Evolutionary conservation across 2,113 vertebrate genomes (phyloP), one percentile per base, ranked within the genome.

Genomic region (Paratilapia polleni): DNA sequence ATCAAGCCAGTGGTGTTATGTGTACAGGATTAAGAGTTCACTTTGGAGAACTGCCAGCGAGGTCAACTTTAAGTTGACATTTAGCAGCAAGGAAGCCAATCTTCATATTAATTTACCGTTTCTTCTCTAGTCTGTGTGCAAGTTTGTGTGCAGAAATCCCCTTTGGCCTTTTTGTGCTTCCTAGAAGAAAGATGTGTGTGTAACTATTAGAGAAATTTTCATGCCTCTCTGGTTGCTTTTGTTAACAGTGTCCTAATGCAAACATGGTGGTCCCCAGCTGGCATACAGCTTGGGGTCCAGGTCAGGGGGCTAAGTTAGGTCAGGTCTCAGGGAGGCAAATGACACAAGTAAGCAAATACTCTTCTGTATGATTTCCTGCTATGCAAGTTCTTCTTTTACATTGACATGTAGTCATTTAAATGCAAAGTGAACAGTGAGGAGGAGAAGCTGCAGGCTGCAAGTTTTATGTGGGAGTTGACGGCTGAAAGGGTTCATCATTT

Each of bases 401-500:
- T 7, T 58, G 68, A 92, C 83, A 87, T 57, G 4, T 2, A 60
- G 76, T 82, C 34, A 85, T 89, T 88, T 82, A 77, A 84, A 91
- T 84, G 84, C 73, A 88, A 83, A 89, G 61, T 47, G 47, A 82
- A 76, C 10, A 1, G 28, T 36, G 74, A 87, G 81, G 78, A 75
- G 74, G 80, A 87, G 57, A 84, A 59, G 74, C 61, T 75, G 85
- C 64, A 11, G 62, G 86, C 64, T 79, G 60, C 36, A 47, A 68
- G 47, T 85, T 89, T 85, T 78, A 77, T 70, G 78, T 77, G 74
- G 74, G 85, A 81, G 86, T 31, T 84, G 92, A 94, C 89, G 81
- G 85, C 84, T 91, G 86, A 91, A 73, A 14, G 15, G 83, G 52
- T 81, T 89, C 84, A 85, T 91, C 81, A 87, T 91, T 86, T 90